Conservation (phyloP, 2,888 invertebrate genomes). For the Sarcophaga rosellei region DNA sequence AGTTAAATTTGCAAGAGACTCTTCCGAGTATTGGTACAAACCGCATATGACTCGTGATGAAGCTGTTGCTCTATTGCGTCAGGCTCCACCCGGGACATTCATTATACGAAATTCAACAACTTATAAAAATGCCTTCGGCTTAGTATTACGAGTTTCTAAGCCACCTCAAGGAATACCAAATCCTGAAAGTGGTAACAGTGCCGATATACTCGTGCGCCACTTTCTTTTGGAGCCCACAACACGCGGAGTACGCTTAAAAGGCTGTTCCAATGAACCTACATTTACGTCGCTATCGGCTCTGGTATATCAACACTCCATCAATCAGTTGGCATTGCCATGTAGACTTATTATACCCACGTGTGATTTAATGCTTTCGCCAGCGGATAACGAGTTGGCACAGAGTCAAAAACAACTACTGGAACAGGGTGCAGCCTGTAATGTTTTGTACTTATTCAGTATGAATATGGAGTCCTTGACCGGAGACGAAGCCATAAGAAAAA, state of each 20-base stretch:
- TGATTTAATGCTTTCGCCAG: constrained; percentile 68
- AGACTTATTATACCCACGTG: constrained; percentile 89
- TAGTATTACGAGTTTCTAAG: constrained; percentile 94
- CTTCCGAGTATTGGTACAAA: constrained; percentile 98
- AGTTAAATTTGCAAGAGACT: constrained; percentile 92
- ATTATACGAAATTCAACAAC: constrained; percentile 95
- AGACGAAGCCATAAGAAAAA: constrained; percentile 88
- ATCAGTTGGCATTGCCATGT: constrained; percentile 96
- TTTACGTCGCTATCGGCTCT: constrained; percentile 98
- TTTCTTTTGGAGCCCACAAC: constrained; percentile 98
- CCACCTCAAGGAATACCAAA: constrained; percentile 87
- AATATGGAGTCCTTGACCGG: constrained; percentile 98
- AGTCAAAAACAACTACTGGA: constrained; percentile 82
- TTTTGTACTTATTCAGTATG: constrained; percentile 92
- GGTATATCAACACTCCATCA: constrained; percentile 98
- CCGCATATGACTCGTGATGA: constrained; percentile 97
- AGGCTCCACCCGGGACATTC: constrained; percentile 95
- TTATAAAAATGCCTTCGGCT: constrained; percentile 90
- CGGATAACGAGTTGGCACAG: constrained; percentile 69
- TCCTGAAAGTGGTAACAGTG: constrained; percentile 81
- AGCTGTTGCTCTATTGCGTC: constrained; percentile 93
- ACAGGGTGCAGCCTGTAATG: constrained; percentile 94
- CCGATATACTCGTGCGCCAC: constrained; percentile 94
- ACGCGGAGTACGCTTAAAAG: constrained; percentile 96
- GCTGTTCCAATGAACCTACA: constrained; percentile 97